Evolutionary conservation across 2,888 invertebrate species (phyloP), one percentile per base, ranked within the genome.

Genomic region (Balanococcus diminutus): DNA sequence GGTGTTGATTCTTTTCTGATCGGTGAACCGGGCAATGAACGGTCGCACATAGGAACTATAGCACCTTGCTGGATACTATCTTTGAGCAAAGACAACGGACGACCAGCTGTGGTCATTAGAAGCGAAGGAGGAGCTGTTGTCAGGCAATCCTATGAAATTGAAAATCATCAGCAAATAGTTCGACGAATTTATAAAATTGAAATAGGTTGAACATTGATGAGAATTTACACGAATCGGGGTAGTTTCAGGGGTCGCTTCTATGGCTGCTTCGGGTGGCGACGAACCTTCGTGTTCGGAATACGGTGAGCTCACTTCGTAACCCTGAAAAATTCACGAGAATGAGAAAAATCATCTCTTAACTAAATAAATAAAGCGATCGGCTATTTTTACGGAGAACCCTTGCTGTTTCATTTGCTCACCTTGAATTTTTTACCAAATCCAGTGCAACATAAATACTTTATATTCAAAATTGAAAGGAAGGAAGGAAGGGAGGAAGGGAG

Each of bases 211-310:
- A 72, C n/a, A 36, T 56, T 28, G 8, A 75, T 25, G 22, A n/a
- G 51, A 46, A 72, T 75, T 86, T 87, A 88, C 95, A 90, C 95
- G 94, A 28, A 95, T 92, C 2, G 96, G 96, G 56, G 96, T 96
- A 81, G 96, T 96, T 91, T 96, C 96, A 0, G 96, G 96, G 6
- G 96, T 96, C 3, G 96, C 96, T 91, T 96, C 96, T 86, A 96
- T 94, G 36, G 96, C 96, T 75, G 96, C 95, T 91, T 96, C 96
- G 5, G 96, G 96, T 39, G 95, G 95, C 19, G 94, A 94, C 0
- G 93, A 92, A 46, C 93, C 93, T 89, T 93, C 92, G 87, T 91
- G 91, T 84, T 90, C 89, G 51, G 88, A 88, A 81, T 86, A 86
- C 14, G 86, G 86, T 5, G 86, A 81, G 25, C 82, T 86, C 6